Evolutionary conservation across 2,113 vertebrate genomes (phyloP).

Genomic region (Etia nguti): DNA sequence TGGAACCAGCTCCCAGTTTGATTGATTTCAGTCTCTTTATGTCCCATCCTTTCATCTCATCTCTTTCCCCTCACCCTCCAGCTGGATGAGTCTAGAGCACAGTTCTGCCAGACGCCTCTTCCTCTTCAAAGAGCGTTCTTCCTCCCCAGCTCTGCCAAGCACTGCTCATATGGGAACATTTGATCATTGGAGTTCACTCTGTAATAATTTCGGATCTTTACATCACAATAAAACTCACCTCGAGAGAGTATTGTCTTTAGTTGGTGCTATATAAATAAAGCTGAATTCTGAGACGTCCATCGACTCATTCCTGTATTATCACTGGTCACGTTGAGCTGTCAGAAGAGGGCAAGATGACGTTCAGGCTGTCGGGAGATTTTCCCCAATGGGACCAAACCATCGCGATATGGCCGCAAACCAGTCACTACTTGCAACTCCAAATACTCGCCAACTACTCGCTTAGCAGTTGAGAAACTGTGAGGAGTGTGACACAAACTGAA

Average conservation of each 20-base stretch:
- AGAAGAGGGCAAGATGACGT: not conserved
- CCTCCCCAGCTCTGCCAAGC: not conserved
- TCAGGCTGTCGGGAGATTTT: not conserved
- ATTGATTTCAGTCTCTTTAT: not conserved
- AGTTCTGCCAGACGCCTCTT: accelerated
- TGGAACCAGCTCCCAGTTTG: not conserved
- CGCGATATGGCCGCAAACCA: not conserved
- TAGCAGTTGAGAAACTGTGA: not conserved
- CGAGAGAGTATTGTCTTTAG: accelerated
- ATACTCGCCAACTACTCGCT: not conserved
- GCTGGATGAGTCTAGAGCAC: not conserved
- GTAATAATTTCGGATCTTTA: not conserved
- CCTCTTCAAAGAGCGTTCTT: not conserved
- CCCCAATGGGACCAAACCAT: not conserved
- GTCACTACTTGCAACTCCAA: not conserved
- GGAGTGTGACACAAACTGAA: not conserved
- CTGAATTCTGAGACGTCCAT: not conserved
- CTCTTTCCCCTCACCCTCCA: not conserved
- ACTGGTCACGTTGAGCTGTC: not conserved
- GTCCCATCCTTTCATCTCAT: not conserved
- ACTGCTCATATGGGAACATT: not conserved
- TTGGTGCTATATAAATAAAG: not conserved
- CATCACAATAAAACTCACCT: not conserved
- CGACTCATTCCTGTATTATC: not conserved
- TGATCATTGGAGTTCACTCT: not conserved